Base-by-base conservation (phyloP, 2,888 invertebrate genomes). In the Arctia plantaginis region DNA sequence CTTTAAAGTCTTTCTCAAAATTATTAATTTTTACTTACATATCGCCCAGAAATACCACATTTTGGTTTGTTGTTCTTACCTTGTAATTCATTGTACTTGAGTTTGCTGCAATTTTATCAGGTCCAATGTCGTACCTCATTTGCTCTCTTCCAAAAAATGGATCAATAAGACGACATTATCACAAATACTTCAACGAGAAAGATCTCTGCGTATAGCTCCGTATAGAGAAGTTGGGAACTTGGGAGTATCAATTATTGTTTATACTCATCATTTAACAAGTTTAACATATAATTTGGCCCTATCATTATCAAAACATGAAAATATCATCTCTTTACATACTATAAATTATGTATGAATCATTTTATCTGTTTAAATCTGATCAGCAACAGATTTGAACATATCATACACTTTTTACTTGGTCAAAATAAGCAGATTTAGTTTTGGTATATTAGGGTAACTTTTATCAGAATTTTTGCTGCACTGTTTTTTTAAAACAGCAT, bases 171-270 rank as follows among this genome's bases (percentile, higher is more conserved):
- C n/a, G 33, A 55, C 35, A 33, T 51, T 68, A 15, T n/a, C 13
- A 51, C 18, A n/a, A 55, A 55, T 35, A 69, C 15, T n/a, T 18
- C 35, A 23, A 39, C 15, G 35, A 69, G 13, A 35, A 33, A 51
- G 3, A 8, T 44, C 35, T 35, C 69, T 69, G 69, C 69, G 51
- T 39, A 69, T 69, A 69, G 69, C 35, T 55, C 69, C 18, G 30
- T 69, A n/a, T 55, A 51, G 12, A 35, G 51, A 68, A n/a, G 51
- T 35, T 51, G 33, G 23, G 41, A n/a, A n/a, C 6, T 35, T 35
- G 35, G n/a, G n/a, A 41, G 15, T 66, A 66, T 15, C n/a, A 41
- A 13, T 15, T 3, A 59, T 4, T 59, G 6, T 27, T n/a, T 27
- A 59, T 27, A n/a, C 10, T 27, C 27, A 4, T 27, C 3, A 59